Conservation (phyloP, 1,140 invertebrate species). For the Nasonia giraulti region DNA sequence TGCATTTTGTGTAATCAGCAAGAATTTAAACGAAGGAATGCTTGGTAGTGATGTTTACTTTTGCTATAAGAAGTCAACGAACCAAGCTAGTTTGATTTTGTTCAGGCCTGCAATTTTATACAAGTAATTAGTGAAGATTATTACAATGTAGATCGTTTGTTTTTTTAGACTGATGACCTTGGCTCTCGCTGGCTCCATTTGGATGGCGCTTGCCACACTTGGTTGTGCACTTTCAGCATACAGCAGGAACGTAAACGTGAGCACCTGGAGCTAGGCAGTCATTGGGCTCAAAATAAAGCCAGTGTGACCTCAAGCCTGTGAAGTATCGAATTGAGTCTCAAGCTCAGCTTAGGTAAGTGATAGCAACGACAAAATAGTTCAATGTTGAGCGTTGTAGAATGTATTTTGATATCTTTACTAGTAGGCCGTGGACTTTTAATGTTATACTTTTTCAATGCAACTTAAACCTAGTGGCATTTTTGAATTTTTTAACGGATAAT, state of each 20-base stretch:
- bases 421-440: constrained; percentile 50
- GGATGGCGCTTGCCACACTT: no score
- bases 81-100: constrained; percentile 88
- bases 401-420: constrained; percentile 35
- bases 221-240: no score
- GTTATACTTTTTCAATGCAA: constrained; percentile 32
- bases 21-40: constrained; percentile 97
- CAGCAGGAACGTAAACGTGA: constrained; percentile 71
- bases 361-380: not conserved
- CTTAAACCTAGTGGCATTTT: constrained; percentile 38
- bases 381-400: not conserved
- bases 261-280: constrained; percentile 67
- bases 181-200: no score
- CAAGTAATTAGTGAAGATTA: constrained; percentile 75
- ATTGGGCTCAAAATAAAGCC: constrained; percentile 74
- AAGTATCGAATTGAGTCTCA: constrained; percentile 85
- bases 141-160: no score
- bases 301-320: constrained; percentile 85
- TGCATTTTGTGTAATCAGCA: constrained; percentile 96
- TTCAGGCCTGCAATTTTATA: constrained; percentile 86
- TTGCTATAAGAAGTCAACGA: constrained; percentile 99
- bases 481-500: not conserved
- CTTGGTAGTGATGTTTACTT: constrained; percentile 97
- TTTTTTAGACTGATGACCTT: no score
- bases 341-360: constrained; percentile 86